Conservation (phyloP, 2,797 vertebrate genomes). For the Sebastes minor region DNA sequence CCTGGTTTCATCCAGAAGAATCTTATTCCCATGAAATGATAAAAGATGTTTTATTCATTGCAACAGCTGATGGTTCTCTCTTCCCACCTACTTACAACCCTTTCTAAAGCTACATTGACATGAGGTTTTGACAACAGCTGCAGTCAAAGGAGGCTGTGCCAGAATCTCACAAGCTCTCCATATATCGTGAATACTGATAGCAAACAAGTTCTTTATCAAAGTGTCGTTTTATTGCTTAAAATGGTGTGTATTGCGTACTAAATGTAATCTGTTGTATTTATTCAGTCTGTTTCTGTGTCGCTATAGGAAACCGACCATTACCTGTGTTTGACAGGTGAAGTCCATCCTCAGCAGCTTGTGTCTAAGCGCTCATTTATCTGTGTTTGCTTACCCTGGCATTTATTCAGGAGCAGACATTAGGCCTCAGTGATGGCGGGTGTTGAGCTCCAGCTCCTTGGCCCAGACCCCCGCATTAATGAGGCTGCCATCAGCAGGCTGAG, state of each 20-base stretch:
- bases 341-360: constrained; percentile 47
- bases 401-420: constrained; percentile 70
- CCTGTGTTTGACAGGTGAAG: constrained; percentile 59
- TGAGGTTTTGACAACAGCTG: constrained; percentile 43
- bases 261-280: neutral
- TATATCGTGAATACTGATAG: constrained; percentile 12
- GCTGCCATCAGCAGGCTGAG: constrained; percentile 73
- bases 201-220: constrained; percentile 29
- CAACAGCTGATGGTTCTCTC: constrained; percentile 41
- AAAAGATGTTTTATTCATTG: constrained; percentile 51
- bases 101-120: constrained; percentile 32
- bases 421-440: constrained; percentile 69
- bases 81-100: constrained; percentile 37
- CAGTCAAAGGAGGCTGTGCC: constrained; percentile 26
- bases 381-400: constrained; percentile 71
- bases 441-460: constrained; percentile 68
- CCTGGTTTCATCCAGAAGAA: constrained; percentile 20
- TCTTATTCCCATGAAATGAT: constrained; percentile 32
- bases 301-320: constrained; percentile 24
- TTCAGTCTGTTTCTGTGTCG: constrained; percentile 24
- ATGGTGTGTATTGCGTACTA: neutral
- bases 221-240: neutral
- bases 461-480: constrained; percentile 79
- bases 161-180: constrained; percentile 32
- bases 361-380: constrained; percentile 58